Base-by-base conservation (phyloP, 2,113 vertebrate species). In the Geococcyx californianus region DNA sequence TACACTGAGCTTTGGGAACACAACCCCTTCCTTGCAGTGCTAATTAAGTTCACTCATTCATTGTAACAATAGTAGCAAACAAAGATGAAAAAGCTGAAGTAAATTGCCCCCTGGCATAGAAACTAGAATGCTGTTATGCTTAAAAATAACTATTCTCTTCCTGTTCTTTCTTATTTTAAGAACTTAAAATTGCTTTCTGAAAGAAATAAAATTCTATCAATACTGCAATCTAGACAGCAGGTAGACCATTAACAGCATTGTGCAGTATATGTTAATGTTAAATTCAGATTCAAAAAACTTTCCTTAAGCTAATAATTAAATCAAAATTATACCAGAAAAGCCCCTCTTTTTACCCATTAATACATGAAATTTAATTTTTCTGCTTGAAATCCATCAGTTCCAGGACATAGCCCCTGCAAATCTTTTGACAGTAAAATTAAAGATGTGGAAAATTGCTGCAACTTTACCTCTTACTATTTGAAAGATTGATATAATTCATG, bases 371-470 rank as follows among this genome's bases (percentile, higher is more conserved):
- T 88, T 89, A 92, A 78, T 94, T 97, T 97, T 94, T 85, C 64
- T 95, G 42, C 87, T 64, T 94, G 86, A 97, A 96, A 97, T 93
- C 70, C 91, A 94, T 97, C 93, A 91, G 82, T 97, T 96, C 95
- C 77, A 96, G 91, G 89, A 97, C 83, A 52, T 60, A 96, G 55
- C n/a, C 86, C 91, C 94, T 94, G 90, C 60, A 95, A 92, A 96
- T 74, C 52, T 98, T 94, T 94, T 96, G 97, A 97, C 94, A 97
- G 94, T 96, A 97, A 98, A 98, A 97, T 97, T 97, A 97, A 97
- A 97, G 86, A 96, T 70, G 74, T 93, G 74, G 97, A 97, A 97
- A 96, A 94, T 84, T 96, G 84, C 81, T 84, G 93, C 90, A 93
- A 81, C 96, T 97, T 96, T 94, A 72, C 66, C 93, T 96, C 84